A percentile compares a stretch with the other conserved stretches of the same genome.
Evolutionary conservation across 1,140 invertebrate species (phyloP).

Genomic region (Tribolium madens): DNA sequence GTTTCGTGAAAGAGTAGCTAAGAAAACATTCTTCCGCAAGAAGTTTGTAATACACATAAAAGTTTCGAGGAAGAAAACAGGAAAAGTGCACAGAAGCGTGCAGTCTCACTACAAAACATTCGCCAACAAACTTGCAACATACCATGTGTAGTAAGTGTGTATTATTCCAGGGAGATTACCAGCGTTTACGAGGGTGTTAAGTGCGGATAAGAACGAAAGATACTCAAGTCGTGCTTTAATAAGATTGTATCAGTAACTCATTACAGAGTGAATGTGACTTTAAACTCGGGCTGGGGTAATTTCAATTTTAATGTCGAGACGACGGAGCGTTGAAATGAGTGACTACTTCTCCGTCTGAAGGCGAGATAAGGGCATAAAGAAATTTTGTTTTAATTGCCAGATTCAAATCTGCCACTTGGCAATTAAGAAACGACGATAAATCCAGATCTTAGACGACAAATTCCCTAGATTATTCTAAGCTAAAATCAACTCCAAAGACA

Average conservation of each 20-base stretch:
- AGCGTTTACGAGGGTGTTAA: slow-evolving; percentile 53
- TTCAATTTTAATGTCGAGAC: slow-evolving; percentile 55
- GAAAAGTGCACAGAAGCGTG: slow-evolving; percentile 24
- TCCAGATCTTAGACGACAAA: slow-evolving; percentile 41
- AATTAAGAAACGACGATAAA: slow-evolving; percentile 41
- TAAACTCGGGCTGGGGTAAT: slow-evolving; percentile 52
- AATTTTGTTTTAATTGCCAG: slow-evolving; percentile 48
- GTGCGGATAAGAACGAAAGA: slow-evolving; percentile 54
- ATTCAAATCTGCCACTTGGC: slow-evolving; percentile 41
- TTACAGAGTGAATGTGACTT: slow-evolving; percentile 55
- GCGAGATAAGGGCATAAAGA: slow-evolving; percentile 42
- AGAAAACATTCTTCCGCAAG: slow-evolving; percentile 18
- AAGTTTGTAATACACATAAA: slow-evolving; percentile 18
- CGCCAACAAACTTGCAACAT: slow-evolving; percentile 30
- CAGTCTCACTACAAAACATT: slow-evolving; percentile 17
- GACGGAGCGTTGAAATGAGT: slow-evolving; percentile 43
- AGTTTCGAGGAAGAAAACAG: slow-evolving; percentile 2
- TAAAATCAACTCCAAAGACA: not conserved
- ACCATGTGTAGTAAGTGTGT: slow-evolving; percentile 33
- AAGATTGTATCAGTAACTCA: slow-evolving; percentile 59
- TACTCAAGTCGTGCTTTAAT: slow-evolving; percentile 55
- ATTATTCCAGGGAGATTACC: slow-evolving; percentile 36
- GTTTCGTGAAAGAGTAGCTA: slow-evolving; percentile 26
- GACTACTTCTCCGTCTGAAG: slow-evolving; percentile 32
- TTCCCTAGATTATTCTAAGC: not conserved